Percentiles rank a stretch among this genome's conserved stretches.
These are phyloP conservation scores for Pararge aegeria DNA, from an alignment of 1,140 invertebrate species.

Conservation along the genomic window DNA sequence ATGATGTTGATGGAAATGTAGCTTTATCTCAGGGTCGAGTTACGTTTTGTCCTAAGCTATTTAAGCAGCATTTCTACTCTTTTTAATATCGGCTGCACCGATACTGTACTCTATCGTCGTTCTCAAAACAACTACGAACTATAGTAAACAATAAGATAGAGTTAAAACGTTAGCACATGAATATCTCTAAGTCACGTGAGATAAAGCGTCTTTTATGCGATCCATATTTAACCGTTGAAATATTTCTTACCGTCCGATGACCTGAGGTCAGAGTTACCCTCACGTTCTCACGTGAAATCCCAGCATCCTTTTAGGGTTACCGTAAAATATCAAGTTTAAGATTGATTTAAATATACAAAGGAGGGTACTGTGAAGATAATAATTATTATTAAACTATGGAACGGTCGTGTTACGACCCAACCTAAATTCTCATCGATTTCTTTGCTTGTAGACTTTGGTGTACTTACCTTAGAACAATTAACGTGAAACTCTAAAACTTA, in stretches of 20 bases:
- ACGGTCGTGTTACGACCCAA: too few species aligned
- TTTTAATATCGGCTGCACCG: too few species aligned
- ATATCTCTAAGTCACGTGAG: conserved; percentile 9
- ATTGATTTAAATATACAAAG: conserved; percentile 8
- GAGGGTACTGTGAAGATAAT: background rate
- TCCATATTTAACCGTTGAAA: conserved; percentile 16
- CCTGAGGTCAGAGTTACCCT: conserved; percentile 52
- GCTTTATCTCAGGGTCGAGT: too few species aligned
- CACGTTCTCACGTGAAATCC: conserved; percentile 46
- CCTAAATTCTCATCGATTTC: too few species aligned
- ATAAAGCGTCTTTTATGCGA: conserved; percentile 2
- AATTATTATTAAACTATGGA: conserved; percentile 6
- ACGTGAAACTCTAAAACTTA: too few species aligned
- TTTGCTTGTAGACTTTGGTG: too few species aligned
- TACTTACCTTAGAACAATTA: too few species aligned
- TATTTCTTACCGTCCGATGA: conserved; percentile 28
- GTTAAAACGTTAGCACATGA: background rate
- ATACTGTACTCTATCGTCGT: too few species aligned
- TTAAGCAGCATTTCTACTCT: too few species aligned
- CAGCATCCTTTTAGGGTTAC: conserved; percentile 41
- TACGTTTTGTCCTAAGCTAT: too few species aligned
- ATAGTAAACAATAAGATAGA: background rate
- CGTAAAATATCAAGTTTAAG: conserved; percentile 24
- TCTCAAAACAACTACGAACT: too few species aligned
- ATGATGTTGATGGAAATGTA: too few species aligned